These are phyloP conservation scores for Gavialis gangeticus DNA, from an alignment of 2,113 vertebrate genomes.

Conservation along the genomic window DNA sequence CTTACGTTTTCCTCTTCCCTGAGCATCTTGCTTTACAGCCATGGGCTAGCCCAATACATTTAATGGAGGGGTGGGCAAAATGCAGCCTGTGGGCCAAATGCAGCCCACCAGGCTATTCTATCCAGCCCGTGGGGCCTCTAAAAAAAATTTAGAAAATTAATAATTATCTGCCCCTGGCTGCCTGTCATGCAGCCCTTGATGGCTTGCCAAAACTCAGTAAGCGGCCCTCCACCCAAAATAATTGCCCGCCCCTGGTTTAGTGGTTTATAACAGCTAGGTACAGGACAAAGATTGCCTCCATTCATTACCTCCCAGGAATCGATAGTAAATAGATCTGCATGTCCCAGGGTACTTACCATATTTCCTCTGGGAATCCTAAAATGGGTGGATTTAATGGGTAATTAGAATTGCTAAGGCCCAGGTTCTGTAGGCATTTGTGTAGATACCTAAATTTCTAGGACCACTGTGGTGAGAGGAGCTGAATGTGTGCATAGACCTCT, in stretches of 20 bases:
- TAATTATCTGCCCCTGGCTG: too few relatives aligned
- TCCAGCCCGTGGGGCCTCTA: too few relatives aligned
- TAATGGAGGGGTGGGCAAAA: too few relatives aligned
- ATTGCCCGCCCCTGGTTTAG: background rate
- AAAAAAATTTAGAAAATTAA: too few relatives aligned
- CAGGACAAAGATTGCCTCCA: background rate
- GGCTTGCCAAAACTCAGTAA: too few relatives aligned
- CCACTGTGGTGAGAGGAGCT: background rate
- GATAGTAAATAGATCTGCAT: background rate
- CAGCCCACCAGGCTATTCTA: too few relatives aligned
- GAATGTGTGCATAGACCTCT: rapidly evolving
- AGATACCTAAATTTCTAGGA: rapidly evolving
- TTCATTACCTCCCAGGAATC: background rate
- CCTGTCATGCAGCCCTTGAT: too few relatives aligned
- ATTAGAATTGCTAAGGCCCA: background rate
- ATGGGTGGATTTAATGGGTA: background rate
- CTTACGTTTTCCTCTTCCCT: background rate
- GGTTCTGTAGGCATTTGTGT: background rate
- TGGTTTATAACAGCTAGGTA: background rate
- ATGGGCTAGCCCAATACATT: background rate
- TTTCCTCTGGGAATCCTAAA: background rate
- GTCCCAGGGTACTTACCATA: rapidly evolving
- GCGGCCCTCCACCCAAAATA: background rate
- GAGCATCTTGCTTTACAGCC: background rate
- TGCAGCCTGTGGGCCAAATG: too few relatives aligned